These are phyloP conservation scores for Acromyrmex charruanus DNA, from an alignment of 1,140 invertebrate genomes.

Conservation along the genomic window DNA sequence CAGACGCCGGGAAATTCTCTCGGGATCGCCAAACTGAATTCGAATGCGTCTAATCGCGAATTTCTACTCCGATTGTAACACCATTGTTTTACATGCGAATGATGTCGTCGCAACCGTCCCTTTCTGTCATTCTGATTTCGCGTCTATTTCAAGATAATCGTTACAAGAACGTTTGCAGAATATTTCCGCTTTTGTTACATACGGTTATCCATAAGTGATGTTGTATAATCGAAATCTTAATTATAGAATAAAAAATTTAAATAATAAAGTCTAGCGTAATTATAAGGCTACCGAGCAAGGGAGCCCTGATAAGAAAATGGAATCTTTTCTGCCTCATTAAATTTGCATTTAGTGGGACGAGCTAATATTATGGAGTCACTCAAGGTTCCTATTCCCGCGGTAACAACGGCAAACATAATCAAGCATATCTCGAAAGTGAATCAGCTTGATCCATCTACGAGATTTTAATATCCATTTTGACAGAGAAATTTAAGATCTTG, in stretches of 20 bases:
- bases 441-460: conserved; percentile 48
- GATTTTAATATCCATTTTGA: conserved; percentile 39
- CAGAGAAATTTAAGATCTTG: conserved; percentile 4
- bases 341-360: conserved; percentile 59
- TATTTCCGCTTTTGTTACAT: background rate
- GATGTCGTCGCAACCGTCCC: background rate
- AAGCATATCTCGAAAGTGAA: conserved; percentile 66
- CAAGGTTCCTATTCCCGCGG: conserved; percentile 37
- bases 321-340: conserved; percentile 57
- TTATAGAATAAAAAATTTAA: conserved; percentile 26
- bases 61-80: conserved; percentile 43
- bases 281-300: background rate
- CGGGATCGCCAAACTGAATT: conserved; percentile 52
- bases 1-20: conserved; percentile 67
- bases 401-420: conserved; percentile 61
- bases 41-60: conserved; percentile 61
- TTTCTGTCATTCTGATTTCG: background rate
- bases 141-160: conserved; percentile 29
- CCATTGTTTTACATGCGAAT: conserved; percentile 56
- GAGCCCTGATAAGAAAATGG: conserved; percentile 28
- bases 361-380: conserved; percentile 55
- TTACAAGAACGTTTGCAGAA: background rate
- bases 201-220: background rate
- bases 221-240: background rate
- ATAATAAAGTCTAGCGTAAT: conserved; percentile 30